Percentiles rank a stretch among this genome's conserved stretches.
These are phyloP conservation scores for Synanthedon andrenaeformis DNA, from an alignment of 2,888 invertebrate species.

Conservation along the genomic window DNA sequence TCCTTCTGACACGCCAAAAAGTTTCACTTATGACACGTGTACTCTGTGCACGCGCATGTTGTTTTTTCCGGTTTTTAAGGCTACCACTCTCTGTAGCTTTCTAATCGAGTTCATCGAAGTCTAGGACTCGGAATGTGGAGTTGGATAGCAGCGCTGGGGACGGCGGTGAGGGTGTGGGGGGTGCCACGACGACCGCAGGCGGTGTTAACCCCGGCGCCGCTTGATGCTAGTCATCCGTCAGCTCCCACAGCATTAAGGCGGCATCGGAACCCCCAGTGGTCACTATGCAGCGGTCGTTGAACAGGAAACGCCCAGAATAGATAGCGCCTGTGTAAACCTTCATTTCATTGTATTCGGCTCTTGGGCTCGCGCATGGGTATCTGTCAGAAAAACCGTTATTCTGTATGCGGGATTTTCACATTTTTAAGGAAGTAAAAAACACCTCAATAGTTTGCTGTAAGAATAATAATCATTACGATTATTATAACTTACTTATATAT, in stretches of 20 bases:
- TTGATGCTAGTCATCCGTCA: constrained; percentile 79
- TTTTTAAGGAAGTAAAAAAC: no score
- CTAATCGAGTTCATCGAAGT: constrained; percentile 59
- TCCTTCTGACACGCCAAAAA: no score
- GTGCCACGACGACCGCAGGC: constrained; percentile 47
- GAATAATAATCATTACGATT: neutral
- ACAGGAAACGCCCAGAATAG: constrained; percentile 83
- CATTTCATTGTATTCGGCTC: constrained; percentile 88
- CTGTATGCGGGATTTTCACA: neutral
- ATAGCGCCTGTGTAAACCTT: constrained; percentile 89
- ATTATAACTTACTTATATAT: no score
- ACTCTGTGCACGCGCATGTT: no score
- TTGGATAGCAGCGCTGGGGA: constrained; percentile 29
- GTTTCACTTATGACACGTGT: no score
- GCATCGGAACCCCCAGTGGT: constrained; percentile 91
- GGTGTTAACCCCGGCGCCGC: constrained; percentile 38
- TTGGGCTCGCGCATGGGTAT: constrained; percentile 87
- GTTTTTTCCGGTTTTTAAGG: no score
- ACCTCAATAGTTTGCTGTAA: neutral
- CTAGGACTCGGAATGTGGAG: constrained; percentile 46
- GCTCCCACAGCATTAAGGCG: constrained; percentile 91
- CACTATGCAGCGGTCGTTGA: constrained; percentile 87
- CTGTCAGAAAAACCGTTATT: constrained; percentile 38
- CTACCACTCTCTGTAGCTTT: neutral
- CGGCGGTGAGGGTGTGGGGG: constrained; percentile 54